phyloP scores from a whole-genome alignment of 1,140 invertebrate species.

The Trachymyrmex septentrionalis region DNA sequence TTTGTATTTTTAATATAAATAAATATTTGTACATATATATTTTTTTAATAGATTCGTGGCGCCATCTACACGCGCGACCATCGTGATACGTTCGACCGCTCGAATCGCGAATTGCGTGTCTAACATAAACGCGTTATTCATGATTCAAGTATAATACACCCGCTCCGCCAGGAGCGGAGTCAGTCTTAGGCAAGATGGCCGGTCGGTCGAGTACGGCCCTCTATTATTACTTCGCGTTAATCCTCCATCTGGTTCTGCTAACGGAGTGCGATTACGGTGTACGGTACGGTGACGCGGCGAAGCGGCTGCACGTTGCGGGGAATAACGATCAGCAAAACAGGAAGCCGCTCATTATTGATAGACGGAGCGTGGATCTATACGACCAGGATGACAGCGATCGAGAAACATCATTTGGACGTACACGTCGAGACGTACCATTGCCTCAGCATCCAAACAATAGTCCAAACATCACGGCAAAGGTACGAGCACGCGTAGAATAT shows the following conservation, averaged over 20 bases:
- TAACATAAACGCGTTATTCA: background rate
- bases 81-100: background rate
- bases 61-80: background rate
- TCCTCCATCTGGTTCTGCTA: constrained; percentile 77
- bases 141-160: constrained; percentile 40
- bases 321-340: constrained; percentile 57
- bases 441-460: constrained; percentile 66
- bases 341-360: constrained; percentile 74
- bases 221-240: constrained; percentile 72
- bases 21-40: no score
- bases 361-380: background rate
- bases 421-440: constrained; percentile 70
- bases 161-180: constrained; percentile 62
- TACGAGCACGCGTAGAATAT: constrained; percentile 54
- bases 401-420: constrained; percentile 75
- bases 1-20: no score
- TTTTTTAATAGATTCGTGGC: background rate
- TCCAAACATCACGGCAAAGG: constrained; percentile 81
- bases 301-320: constrained; percentile 69
- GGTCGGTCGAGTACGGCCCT: constrained; percentile 80
- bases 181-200: constrained; percentile 84
- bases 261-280: constrained; percentile 77
- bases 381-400: constrained; percentile 26
- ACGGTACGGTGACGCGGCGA: constrained; percentile 76
- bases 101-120: background rate